Conservation (phyloP, 2,797 vertebrate genomes). For the Chromis chromis region DNA sequence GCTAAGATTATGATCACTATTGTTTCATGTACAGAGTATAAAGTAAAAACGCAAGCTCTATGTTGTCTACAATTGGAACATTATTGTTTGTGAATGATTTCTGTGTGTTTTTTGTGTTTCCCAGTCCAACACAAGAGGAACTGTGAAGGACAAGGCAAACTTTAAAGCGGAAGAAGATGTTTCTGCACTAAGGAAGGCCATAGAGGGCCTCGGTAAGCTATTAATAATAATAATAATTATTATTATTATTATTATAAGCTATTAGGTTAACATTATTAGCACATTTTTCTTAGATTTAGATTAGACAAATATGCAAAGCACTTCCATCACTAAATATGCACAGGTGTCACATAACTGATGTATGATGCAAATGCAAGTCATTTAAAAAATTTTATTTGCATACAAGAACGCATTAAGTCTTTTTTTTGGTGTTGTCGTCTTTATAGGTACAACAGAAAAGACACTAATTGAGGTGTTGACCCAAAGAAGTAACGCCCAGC, state of each 20-base stretch:
- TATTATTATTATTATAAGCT: no score
- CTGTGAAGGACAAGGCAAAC: slow-evolving; percentile 83
- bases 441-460: slow-evolving; percentile 87
- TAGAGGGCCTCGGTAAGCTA: slow-evolving; percentile 87
- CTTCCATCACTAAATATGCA: background rate
- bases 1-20: background rate
- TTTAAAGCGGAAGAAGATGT: slow-evolving; percentile 88
- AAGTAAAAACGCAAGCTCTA: no score
- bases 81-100: background rate
- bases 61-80: background rate
- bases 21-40: no score
- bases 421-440: slow-evolving; percentile 1
- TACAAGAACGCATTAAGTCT: background rate
- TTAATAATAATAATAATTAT: no score
- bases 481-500: slow-evolving; percentile 86
- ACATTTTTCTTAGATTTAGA: background rate
- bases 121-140: slow-evolving; percentile 85
- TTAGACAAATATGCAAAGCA: slow-evolving; percentile 13
- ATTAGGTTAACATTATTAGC: background rate
- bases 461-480: slow-evolving; percentile 86
- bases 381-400: background rate
- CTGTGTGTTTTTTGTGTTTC: slow-evolving; percentile 14
- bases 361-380: background rate
- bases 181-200: slow-evolving; percentile 85
- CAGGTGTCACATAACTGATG: background rate